Evolutionary conservation across 2,113 vertebrate genomes (phyloP), one percentile per base, ranked within the genome.

Genomic region (Muscicapa adusta): DNA sequence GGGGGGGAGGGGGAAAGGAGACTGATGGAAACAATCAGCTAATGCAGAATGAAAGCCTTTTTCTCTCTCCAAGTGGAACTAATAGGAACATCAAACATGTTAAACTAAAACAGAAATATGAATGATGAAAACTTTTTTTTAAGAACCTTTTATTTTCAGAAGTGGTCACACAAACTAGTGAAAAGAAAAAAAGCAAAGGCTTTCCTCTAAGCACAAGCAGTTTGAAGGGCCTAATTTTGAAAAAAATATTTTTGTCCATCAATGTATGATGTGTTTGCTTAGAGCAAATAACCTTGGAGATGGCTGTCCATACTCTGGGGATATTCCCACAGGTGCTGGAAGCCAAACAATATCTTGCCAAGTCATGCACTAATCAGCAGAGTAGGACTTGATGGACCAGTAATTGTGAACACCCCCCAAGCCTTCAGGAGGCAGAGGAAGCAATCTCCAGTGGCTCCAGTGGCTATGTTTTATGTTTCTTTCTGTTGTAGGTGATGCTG

Each of bases 21-120:
- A 93, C 90, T 93, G 93, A 95, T 86, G 95, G 95, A 97, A 97
- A 95, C 93, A 97, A 96, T 97, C 96, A 96, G 17, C 80, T 94
- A 93, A 97, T 91, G 85, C n/a, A 93, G 88, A 97, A 94, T 68
- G 89, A 96, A 96, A 95, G 58, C 40, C 29, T 82, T 94, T 94
- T 94, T 87, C 77, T 89, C 70, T 90, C 65, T 92, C 89, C 88
- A 95, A 96, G 90, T 96, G 91, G 93, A 94, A 82, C 77, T 95
- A 95, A 94, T 85, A 88, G 88, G 93, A 97, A 96, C 74, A 94
- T 94, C 91, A 96, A 91, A 96, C 88, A 85, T 42, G 54, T 79
- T 94, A 88, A 96, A 78, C 93, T 93, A 91, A 94, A 96, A 76
- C 90, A 95, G 94, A 92, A 95, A 93, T 47, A 73, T 17, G 58